Percentiles rank a stretch among this genome's conserved stretches.
Conservation (phyloP, 1,140 invertebrate genomes). For the Diorhabda elongata region DNA sequence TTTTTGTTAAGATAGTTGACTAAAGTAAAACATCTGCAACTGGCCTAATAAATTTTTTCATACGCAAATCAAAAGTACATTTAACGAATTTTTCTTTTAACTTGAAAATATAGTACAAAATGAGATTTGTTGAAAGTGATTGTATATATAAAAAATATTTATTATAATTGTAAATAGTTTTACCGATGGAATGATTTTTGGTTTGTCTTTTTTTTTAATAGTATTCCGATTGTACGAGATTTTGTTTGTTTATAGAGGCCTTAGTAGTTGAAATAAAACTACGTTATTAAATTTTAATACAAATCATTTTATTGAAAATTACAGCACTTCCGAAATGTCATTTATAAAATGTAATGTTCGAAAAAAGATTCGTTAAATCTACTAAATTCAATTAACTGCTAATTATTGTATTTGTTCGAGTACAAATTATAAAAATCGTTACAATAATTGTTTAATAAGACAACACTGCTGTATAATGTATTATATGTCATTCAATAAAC, state of each 20-base stretch:
- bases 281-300: constrained; percentile 2
- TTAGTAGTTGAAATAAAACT: constrained; percentile 16
- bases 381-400: constrained; percentile 21
- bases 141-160: constrained; percentile 22
- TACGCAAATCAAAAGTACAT: background rate
- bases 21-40: too few relatives aligned
- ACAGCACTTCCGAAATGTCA: constrained; percentile 15
- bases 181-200: constrained; percentile 11
- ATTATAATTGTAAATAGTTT: constrained; percentile 26
- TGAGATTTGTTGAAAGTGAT: constrained; percentile 20
- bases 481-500: constrained; percentile 29
- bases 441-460: constrained; percentile 25
- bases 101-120: constrained; percentile 29
- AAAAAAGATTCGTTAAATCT: constrained; percentile 17
- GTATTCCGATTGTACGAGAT: background rate
- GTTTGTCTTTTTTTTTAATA: constrained; percentile 6
- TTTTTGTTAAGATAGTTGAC: too few relatives aligned
- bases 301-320: background rate
- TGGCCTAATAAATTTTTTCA: too few relatives aligned
- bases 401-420: constrained; percentile 30
- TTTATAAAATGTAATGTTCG: constrained; percentile 2
- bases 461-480: constrained; percentile 28
- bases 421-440: constrained; percentile 27
- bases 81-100: constrained; percentile 12
- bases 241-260: constrained; percentile 18